Conservation (phyloP, 1,140 invertebrate genomes). For the Ladona fulva region DNA sequence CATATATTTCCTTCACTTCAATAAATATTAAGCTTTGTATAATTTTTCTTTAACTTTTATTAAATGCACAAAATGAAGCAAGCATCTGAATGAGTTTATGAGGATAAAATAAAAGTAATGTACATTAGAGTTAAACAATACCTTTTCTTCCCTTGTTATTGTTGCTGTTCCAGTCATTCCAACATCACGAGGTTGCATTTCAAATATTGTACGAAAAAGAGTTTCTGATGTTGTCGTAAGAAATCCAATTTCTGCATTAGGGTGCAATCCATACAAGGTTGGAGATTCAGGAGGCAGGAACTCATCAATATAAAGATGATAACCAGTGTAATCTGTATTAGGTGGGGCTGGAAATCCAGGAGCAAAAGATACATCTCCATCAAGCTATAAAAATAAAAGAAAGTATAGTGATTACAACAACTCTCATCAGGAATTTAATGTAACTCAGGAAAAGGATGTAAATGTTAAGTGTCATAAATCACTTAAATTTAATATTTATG, state of each 20-base stretch:
- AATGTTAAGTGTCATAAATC: too few species aligned
- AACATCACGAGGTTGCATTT: constrained; percentile 79
- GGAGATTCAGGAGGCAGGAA: constrained; percentile 79
- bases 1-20: too few species aligned
- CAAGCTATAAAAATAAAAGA: constrained; percentile 43
- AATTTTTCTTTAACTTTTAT: too few species aligned
- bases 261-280: constrained; percentile 82
- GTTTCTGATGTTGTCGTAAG: constrained; percentile 76
- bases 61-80: too few species aligned
- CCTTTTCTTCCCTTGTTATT: constrained; percentile 73
- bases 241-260: constrained; percentile 92
- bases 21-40: too few species aligned
- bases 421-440: too few species aligned
- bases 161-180: constrained; percentile 52
- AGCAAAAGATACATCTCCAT: constrained; percentile 74
- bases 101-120: too few species aligned
- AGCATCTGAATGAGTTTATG: too few species aligned
- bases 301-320: constrained; percentile 86
- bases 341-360: constrained; percentile 74
- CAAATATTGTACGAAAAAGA: constrained; percentile 81
- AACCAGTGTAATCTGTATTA: constrained; percentile 76
- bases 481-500: too few species aligned
- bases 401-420: neutral
- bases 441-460: too few species aligned
- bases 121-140: too few species aligned